Conservation (phyloP, 2,797 vertebrate species). For the Melanotaenia pygmaea region DNA sequence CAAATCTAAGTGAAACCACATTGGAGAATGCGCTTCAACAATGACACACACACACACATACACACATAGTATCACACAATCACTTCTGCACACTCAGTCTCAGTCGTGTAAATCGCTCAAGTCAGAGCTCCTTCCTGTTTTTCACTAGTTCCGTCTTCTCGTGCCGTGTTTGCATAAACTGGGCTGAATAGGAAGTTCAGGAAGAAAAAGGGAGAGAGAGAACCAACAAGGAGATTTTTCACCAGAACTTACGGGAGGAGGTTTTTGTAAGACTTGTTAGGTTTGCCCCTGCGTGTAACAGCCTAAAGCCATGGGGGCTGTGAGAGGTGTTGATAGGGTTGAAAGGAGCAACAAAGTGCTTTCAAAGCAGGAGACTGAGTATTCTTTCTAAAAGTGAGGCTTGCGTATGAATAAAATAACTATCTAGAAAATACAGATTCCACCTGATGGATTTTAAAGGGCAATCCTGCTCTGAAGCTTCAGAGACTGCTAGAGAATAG, state of each 20-base stretch:
- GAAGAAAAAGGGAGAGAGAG: conserved; percentile 34
- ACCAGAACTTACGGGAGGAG: conserved; percentile 37
- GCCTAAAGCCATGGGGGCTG: conserved; percentile 49
- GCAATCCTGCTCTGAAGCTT: conserved; percentile 44
- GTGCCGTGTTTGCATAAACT: conserved; percentile 50
- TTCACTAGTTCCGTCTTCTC: conserved; percentile 70
- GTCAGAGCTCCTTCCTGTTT: conserved; percentile 78
- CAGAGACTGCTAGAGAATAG: conserved; percentile 42
- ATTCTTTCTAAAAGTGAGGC: conserved; percentile 8
- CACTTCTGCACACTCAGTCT: conserved; percentile 41
- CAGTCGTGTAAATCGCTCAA: conserved; percentile 60
- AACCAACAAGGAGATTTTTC: conserved; percentile 30
- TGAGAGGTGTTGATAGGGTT: conserved; percentile 40
- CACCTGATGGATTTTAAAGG: conserved; percentile 64
- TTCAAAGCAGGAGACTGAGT: conserved; percentile 44
- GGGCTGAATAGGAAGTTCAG: conserved; percentile 60
- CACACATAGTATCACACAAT: conserved; percentile 45
- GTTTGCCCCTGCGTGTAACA: conserved; percentile 31
- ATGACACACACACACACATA: conserved; percentile 37
- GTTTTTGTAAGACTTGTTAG: conserved; percentile 38
- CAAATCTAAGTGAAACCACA: conserved; percentile 79
- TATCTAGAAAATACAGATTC: conserved; percentile 44
- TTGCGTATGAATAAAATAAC: conserved; percentile 19
- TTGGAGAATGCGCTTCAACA: conserved; percentile 72
- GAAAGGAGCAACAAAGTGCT: conserved; percentile 30